A percentile compares a stretch with the other conserved stretches of the same genome.
phyloP scores from a whole-genome alignment of 2,113 vertebrate genomes.

The Nyctereutes procyonoides region DNA sequence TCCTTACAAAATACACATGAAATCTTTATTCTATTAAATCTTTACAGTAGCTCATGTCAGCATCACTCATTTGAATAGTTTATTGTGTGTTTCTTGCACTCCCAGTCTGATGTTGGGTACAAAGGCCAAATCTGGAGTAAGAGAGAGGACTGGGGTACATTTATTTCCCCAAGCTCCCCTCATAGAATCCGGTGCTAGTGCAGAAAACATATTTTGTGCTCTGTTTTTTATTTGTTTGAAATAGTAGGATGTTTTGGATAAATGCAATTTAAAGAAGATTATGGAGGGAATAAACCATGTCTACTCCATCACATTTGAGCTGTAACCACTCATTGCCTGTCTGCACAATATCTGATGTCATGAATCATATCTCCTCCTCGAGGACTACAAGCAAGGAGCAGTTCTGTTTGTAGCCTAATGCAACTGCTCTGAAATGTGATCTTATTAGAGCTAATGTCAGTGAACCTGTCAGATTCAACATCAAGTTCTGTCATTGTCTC shows the following conservation, averaged over 20 bases:
- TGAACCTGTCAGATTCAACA: conserved; percentile 21
- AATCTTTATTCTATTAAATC: not conserved
- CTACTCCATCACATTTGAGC: not conserved
- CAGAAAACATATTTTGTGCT: not conserved
- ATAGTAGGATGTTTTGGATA: conserved; percentile 5
- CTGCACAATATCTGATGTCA: not conserved
- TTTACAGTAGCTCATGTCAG: not conserved
- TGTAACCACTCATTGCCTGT: not conserved
- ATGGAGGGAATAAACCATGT: not conserved
- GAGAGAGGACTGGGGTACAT: not conserved
- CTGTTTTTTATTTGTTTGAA: conserved; percentile 4
- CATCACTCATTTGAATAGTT: not conserved
- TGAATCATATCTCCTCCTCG: not conserved
- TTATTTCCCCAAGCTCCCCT: not conserved
- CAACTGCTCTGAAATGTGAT: not conserved
- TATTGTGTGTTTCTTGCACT: not conserved
- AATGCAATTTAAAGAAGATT: conserved; percentile 33
- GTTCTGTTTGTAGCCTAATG: not conserved
- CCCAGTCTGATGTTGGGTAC: not conserved
- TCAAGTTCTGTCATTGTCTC: not conserved
- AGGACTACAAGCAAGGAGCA: not conserved
- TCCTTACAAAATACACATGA: not conserved
- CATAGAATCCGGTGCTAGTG: not conserved
- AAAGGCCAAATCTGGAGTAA: not conserved
- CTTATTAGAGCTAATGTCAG: conserved; percentile 42